Evolutionary conservation across 92 coral and sea anemone genomes (phyloP), one percentile per base, ranked within the genome.

Genomic region (Siderastrea radians): DNA sequence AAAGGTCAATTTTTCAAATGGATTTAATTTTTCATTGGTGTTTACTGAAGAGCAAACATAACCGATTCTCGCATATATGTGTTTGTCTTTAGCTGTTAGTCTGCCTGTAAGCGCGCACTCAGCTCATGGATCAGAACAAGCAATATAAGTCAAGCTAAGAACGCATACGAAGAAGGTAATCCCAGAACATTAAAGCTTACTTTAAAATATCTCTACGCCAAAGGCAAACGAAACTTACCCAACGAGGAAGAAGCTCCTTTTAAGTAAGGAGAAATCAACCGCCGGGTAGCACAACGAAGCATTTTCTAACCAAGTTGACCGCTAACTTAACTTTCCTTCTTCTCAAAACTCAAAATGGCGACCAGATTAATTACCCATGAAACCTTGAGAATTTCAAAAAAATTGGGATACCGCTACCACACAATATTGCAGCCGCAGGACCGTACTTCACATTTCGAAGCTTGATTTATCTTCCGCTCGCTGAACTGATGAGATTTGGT

Each of bases 281-380:
- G 89, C 61, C 85, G 87, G 10, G 84, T 59, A 11, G 89, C 95
- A 86, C 92, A 87, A 74, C 95, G 96, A 84, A 93, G 96, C 99
- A 96, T 96, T 78, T 64, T 84, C 60, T 26, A 26, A 3, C 43
- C 50, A 85, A 79, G 15, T 75, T 17, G 4, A 10, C 5, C 72
- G 16, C 49, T 65, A 43, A 54, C 47, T 15, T 43, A 11, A 52
- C 46, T 1, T 3, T 19, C 44, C 16, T 5, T 49, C 64, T 14
- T 60, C 69, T 12, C n/a, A 68, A 26, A 26, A 64, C 73, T 85
- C 86, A 96, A 96, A 85, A 96, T 96, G 99, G 99, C 99, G 94
- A 89, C 91, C 69, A 67, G 78, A 17, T 13, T 79, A 59, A 48
- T 50, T 78, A 79, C 97, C 94, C 96, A 68, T 63, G 44, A 81